Evolutionary conservation across 2,113 vertebrate genomes (phyloP).

Genomic region (Echinops telfairi): DNA sequence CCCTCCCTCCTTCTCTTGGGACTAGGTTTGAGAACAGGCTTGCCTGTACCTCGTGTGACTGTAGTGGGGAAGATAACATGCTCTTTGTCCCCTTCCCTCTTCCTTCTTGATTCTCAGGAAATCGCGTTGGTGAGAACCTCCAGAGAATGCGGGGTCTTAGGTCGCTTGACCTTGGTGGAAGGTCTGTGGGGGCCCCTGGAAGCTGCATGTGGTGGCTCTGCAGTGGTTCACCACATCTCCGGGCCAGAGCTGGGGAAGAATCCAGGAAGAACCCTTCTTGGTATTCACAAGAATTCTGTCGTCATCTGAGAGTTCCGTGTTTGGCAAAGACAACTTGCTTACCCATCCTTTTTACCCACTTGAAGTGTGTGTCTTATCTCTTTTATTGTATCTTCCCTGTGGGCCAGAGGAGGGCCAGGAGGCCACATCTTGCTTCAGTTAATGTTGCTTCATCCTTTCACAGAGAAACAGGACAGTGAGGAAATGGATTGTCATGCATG

Average conservation of each 20-base stretch:
- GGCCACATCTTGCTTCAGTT: not conserved
- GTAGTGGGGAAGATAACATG: not conserved
- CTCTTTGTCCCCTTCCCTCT: not conserved
- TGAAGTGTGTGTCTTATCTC: not conserved
- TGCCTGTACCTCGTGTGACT: not conserved
- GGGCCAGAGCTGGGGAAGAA: too few relatives aligned
- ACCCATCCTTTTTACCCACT: not conserved
- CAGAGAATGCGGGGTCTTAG: not conserved
- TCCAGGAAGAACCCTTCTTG: not conserved
- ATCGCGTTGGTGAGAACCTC: not conserved
- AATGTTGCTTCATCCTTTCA: not conserved
- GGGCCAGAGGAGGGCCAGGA: not conserved
- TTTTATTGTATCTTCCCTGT: not conserved
- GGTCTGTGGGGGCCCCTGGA: not conserved
- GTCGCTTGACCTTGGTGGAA: constrained; percentile 38
- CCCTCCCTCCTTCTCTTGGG: not conserved
- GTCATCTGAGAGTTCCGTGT: not conserved
- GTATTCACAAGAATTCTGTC: not conserved
- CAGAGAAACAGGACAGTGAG: not conserved
- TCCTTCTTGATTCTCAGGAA: not conserved
- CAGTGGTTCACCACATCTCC: not conserved
- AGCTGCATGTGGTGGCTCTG: not conserved
- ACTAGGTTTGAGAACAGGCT: not conserved
- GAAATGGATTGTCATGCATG: not conserved
- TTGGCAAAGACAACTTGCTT: not conserved